Evolutionary conservation across 2,113 vertebrate species (phyloP), one percentile per base, ranked within the genome.

Genomic region (Oryzias woworae): DNA sequence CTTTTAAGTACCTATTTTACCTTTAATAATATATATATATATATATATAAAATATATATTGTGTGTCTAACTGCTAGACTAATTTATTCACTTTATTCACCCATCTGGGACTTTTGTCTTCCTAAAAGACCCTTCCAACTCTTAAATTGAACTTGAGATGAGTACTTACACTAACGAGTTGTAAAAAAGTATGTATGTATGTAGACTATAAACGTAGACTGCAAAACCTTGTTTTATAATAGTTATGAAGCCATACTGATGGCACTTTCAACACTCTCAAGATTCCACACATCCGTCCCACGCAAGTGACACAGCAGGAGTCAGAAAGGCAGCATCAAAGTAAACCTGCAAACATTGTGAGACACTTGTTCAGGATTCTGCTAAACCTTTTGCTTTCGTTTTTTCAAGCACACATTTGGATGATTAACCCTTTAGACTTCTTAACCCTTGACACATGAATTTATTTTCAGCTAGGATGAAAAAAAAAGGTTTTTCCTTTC

Each of bases 341-440:
- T 52, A 55, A 43, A 56, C 60, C 60, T 69, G 50, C 55, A 73
- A 66, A 69, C 45, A 14, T 59, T 60, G 59, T 72, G 59, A 49
- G 41, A 14, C 43, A 61, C 12, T 53, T 51, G 64, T 57, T 45
- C 36, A 48, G 45, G 45, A 8, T 42, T 58, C 59, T 53, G 61
- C 14, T 2, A 31, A 53, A 50, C 12, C 5, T 36, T 17, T 24
- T 47, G 51, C 71, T 58, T 68, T 24, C 57, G 55, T 28, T 6
- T 16, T 58, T 66, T 23, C 48, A 45, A 64, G 8, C 13, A 64
- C 4, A 48, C 17, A 20, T 63, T 71, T 62, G 24, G 66, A 41
- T 69, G 45, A 36, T 51, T 18, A 65, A 6, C 15, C 13, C 20
- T 53, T 65, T 55, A 20, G 14, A 54, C 56, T n/a, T 56, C n/a